phyloP scores from a whole-genome alignment of 2,888 invertebrate genomes.

The Ochropleura leucogaster region DNA sequence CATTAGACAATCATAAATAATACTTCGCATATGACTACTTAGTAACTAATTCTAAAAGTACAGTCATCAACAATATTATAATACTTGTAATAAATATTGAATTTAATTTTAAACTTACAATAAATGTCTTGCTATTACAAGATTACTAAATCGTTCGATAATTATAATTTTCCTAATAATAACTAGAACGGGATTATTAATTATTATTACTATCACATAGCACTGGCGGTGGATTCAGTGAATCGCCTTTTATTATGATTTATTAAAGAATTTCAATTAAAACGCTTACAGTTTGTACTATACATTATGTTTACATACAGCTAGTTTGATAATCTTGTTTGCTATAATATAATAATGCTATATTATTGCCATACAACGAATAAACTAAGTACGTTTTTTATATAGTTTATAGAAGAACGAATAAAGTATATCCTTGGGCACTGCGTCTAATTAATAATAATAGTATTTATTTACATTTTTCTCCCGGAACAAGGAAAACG shows the following conservation, averaged over 20 bases:
- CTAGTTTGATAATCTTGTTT: conserved; percentile 27
- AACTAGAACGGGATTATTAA: conserved; percentile 56
- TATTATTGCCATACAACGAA: conserved; percentile 20
- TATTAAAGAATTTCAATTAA: conserved; percentile 62
- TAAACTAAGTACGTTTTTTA: conserved; percentile 55
- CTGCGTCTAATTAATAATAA: conserved; percentile 50
- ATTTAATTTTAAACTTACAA: conserved; percentile 51
- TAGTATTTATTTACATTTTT: conserved; percentile 58
- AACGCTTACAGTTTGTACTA: conserved; percentile 69
- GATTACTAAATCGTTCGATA: conserved; percentile 28
- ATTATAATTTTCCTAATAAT: conserved; percentile 52
- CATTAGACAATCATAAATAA: conserved; percentile 61
- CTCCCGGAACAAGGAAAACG: conserved; percentile 60
- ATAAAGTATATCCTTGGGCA: conserved; percentile 38
- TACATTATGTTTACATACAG: conserved; percentile 50
- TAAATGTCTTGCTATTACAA: conserved; percentile 39
- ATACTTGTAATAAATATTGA: conserved; percentile 64
- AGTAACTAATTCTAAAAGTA: conserved; percentile 58
- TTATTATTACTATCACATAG: conserved; percentile 84
- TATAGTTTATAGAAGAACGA: conserved; percentile 26
- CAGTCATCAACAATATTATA: conserved; percentile 64
- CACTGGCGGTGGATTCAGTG: conserved; percentile 82
- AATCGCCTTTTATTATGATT: conserved; percentile 73
- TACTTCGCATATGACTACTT: conserved; percentile 65
- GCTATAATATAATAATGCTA: conserved; percentile 7